A percentile compares a stretch with the other conserved stretches of the same genome.
Evolutionary conservation across 2,888 invertebrate species (phyloP).

Genomic region (Candidula unifasciata): DNA sequence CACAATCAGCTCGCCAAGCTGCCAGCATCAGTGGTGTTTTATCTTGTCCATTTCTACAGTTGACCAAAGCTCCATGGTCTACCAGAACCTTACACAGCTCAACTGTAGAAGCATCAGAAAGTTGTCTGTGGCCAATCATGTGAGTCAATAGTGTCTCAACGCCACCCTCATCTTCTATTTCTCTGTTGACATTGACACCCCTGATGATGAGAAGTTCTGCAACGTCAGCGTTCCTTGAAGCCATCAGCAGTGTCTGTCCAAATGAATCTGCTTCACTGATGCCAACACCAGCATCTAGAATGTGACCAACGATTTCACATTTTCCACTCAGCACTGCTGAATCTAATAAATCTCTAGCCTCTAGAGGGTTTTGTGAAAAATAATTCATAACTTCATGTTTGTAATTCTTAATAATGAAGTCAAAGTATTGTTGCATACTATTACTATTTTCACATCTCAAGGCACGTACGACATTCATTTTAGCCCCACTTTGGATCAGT

Average conservation of each 20-base stretch:
- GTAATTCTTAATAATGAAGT: conserved; percentile 1
- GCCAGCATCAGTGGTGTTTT: conserved; percentile 28
- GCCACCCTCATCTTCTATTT: background rate
- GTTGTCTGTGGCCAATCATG: background rate
- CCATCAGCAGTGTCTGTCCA: background rate
- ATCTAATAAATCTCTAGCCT: background rate
- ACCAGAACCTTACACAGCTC: background rate
- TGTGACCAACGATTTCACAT: background rate
- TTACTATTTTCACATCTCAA: background rate
- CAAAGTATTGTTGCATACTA: background rate
- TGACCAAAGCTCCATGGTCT: background rate
- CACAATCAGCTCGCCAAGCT: background rate
- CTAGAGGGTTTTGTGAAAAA: background rate
- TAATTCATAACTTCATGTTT: background rate
- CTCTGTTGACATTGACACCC: background rate
- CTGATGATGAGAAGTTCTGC: background rate
- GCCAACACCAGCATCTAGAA: background rate
- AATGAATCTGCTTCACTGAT: background rate
- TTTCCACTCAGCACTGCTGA: background rate
- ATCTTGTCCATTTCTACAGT: background rate
- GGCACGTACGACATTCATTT: background rate
- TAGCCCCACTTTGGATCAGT: conserved; percentile 5
- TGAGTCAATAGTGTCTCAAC: background rate
- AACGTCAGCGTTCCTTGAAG: background rate
- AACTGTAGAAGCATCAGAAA: background rate